Base-by-base conservation (phyloP, 2,888 invertebrate species). In the Lepidochrysops patricia region DNA sequence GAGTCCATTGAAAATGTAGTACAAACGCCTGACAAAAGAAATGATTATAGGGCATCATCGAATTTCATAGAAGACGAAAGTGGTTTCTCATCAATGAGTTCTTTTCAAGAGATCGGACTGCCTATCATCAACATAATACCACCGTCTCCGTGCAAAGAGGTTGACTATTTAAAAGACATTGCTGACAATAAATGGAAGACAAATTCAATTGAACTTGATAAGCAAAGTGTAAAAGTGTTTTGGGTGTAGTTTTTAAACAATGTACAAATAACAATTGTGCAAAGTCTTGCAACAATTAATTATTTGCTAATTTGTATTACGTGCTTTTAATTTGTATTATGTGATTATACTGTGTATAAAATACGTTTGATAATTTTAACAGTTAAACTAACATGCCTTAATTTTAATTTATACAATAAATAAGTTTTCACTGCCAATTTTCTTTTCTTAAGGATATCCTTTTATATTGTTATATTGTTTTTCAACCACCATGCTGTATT, bases 1-100 rank as follows among this genome's bases (percentile, higher is more conserved):
- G 66, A 67, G 54, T 59, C 66, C 25, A 72, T 68, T 62, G 66
- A 60, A 50, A 74, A 72, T 67, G 64, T 64, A 57, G 61, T 66
- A 57, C 72, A 74, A 68, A 72, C 65, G 27, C 62, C 70, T 57
- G 74, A 77, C 43, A 82, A 80, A 69, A 75, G 73, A 64, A 77
- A 71, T 59, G 81, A 84, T 57, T 84, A 73, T 66, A 80, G 76
- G 68, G 73, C 75, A 63, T 75, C 75, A 52, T 73, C 77, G 48
- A 79, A 82, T 72, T 86, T 82, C 62, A 78, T 86, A 57, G 96
- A 96, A 76, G 95, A 95, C 70, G 96, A 96, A 79, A 96, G 95
- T 74, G 96, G 96, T 27, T 96, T 96, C 80, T 95, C 95, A 12
- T 95, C 95, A 6, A 94, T 96, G 90, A 95, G 93, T 77, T 95